Percentiles rank a stretch among this genome's conserved stretches.
These are phyloP conservation scores for Zoanthus solanderi DNA, from an alignment of 92 coral and sea anemone species.

Conservation along the genomic window DNA sequence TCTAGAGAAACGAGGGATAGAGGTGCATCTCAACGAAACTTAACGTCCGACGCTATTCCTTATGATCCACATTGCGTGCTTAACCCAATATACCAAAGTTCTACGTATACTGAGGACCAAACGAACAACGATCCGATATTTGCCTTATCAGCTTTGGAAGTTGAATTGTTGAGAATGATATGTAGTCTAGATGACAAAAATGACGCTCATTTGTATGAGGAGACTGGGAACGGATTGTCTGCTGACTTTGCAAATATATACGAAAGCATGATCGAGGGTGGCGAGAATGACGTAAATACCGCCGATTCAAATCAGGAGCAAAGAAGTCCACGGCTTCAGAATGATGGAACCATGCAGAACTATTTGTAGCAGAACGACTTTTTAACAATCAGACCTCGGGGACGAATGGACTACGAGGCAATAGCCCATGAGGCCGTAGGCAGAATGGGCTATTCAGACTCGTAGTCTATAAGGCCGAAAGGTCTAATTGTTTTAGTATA, in stretches of 20 bases:
- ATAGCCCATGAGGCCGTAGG: too few relatives aligned
- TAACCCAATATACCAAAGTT: slow-evolving; percentile 1
- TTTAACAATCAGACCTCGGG: too few relatives aligned
- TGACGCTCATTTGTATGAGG: not conserved
- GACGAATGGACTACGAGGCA: too few relatives aligned
- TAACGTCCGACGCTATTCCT: not conserved
- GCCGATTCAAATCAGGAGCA: too few relatives aligned
- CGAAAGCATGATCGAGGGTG: not conserved
- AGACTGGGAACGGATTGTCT: not conserved
- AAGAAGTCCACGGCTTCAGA: too few relatives aligned
- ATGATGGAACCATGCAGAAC: too few relatives aligned
- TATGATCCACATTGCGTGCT: slow-evolving; percentile 4
- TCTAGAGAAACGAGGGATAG: not conserved
- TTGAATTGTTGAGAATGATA: not conserved
- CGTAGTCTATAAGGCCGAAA: too few relatives aligned
- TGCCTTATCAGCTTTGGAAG: not conserved
- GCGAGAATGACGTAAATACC: not conserved
- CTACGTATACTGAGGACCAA: not conserved
- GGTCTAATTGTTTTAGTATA: too few relatives aligned
- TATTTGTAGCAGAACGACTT: too few relatives aligned
- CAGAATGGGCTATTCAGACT: too few relatives aligned
- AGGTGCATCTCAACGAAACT: not conserved
- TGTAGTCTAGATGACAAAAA: not conserved
- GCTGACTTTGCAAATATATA: not conserved
- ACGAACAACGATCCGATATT: not conserved